Base-by-base conservation (phyloP, 2,888 invertebrate species). In the Campopleginae sp. region DNA sequence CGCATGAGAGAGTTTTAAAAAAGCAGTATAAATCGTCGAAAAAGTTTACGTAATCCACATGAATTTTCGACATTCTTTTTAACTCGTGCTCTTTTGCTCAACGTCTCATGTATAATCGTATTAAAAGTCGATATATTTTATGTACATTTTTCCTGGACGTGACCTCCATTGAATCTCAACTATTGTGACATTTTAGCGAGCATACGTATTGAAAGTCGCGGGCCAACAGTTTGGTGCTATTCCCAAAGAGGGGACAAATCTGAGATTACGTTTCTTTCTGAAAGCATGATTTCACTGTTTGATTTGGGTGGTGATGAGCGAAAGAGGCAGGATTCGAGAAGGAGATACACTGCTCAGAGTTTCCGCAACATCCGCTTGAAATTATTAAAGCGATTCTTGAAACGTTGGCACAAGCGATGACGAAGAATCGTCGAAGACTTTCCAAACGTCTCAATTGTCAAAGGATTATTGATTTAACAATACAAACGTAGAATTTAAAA, bases 271-370 rank as follows among this genome's bases (percentile, higher is more conserved):
- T 17, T 19, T 5, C 46, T 44, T 61, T 31, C 61, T 76, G 42
- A 80, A 65, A 70, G 42, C 66, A 72, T 77, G 84, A 84, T 80
- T 84, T 80, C 77, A 84, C 76, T 80, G 77, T 84, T 80, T 80
- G 72, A 83, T 79, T 70, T 70, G 76, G 42, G 46, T 23, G 74
- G 3, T 7, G 66, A 54, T 54, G 54, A 44, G 70, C 38, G 46
- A 58, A n/a, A 65, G 54, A 23, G 46, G 51, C 68, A 31, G 75
- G 31, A 65, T 46, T 70, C 61, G 44, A 19, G 17, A n/a, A 51
- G 33, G 10, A n/a, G 48, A 51, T 14, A 17, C 8, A 51, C 33
- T 1, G 46, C 51, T 23, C 48, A 17, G 82, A 46, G 70, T 63
- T 71, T 31, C 76, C 63, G 84, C 77, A 63, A 84, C 80, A 42